phyloP scores from a whole-genome alignment of 2,797 vertebrate species.

The Alfaro cultratus region DNA sequence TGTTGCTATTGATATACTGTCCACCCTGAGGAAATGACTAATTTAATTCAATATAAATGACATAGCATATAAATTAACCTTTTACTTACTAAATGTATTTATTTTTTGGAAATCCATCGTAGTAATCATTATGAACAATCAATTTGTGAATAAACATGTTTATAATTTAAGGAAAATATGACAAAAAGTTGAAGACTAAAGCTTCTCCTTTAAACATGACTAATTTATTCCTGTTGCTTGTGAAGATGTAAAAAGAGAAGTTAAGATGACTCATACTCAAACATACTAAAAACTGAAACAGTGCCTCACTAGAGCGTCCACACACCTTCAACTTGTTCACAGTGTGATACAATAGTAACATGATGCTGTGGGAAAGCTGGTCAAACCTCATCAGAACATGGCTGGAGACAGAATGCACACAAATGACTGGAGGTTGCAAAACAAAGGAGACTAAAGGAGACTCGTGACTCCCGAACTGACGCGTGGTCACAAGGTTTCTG shows the following conservation, averaged over 20 bases:
- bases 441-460: neutral
- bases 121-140: neutral
- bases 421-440: neutral
- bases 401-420: neutral
- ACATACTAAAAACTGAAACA: neutral
- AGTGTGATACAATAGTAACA: neutral
- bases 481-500: too few relatives aligned
- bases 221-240: neutral
- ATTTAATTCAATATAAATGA: neutral
- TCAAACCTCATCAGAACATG: neutral
- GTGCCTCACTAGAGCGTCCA: neutral
- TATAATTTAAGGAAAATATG: neutral
- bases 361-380: neutral
- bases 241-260: neutral
- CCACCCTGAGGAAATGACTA: neutral
- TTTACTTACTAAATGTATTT: neutral
- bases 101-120: neutral
- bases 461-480: too few relatives aligned
- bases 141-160: neutral
- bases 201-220: neutral
- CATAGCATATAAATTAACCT: neutral
- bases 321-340: neutral
- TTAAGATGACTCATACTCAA: neutral
- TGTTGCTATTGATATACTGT: too few relatives aligned
- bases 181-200: neutral